Evolutionary conservation across 2,888 invertebrate genomes (phyloP), one percentile per base, ranked within the genome.

Genomic region (Phyllotreta cruciferae): DNA sequence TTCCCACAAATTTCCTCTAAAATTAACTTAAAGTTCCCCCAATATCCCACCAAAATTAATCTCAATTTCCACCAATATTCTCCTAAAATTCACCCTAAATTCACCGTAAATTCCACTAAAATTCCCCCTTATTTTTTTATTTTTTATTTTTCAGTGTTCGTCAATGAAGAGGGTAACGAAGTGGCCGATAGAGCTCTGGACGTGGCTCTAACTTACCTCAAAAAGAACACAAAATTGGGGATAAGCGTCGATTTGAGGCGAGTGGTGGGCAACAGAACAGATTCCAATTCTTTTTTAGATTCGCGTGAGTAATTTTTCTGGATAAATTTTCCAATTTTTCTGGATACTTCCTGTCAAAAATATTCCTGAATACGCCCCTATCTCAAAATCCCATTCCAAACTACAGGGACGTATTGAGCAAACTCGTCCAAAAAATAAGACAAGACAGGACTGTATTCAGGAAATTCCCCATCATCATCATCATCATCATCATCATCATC

Each of bases 81-180:
- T n/a, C n/a, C n/a, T n/a, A n/a, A n/a, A n/a, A n/a, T n/a, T n/a
- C n/a, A n/a, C n/a, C n/a, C n/a, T n/a, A n/a, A n/a, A n/a, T n/a
- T n/a, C n/a, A n/a, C n/a, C n/a, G n/a, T n/a, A n/a, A n/a, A n/a
- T n/a, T n/a, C n/a, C 14, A 13, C 13, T 7, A 36, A 42, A 34
- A 10, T 11, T 10, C n/a, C 35, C 9, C 4, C 24, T 34, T 5
- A 24, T 24, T 34, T 5, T 37, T 10, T 55, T 1, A n/a, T 57
- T 54, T 66, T 42, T 62, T 42, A 37, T 24, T 24, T 24, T 24
- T 24, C 4, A 91, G 91, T 91, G 76, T 86, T 88, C 73, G 87
- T 91, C 54, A 91, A 91, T 75, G 91, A 92, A 79, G 88, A 89
- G 75, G 87, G 86, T 62, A 90, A 91, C 77, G 85, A 87, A 52